Base-by-base conservation (phyloP, 2,888 invertebrate species). In the Pollenia angustigena region DNA sequence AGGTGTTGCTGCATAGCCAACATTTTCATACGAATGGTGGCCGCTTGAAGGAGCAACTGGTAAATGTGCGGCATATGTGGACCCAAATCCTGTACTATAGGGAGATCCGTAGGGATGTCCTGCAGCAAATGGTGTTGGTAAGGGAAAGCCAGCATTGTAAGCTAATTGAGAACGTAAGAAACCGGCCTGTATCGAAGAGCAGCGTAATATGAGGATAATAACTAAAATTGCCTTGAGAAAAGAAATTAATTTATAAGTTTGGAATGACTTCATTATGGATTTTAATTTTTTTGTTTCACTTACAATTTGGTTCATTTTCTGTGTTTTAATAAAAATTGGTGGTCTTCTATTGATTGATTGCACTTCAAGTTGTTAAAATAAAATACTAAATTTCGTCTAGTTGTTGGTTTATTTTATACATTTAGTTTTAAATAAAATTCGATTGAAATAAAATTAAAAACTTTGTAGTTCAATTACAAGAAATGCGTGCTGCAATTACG, bases 401-500 rank as follows among this genome's bases (percentile, higher is more conserved):
- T 18, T 62, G 66, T 46, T 18, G 66, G 8, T 14, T 48, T 16
- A 48, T 78, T 87, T 42, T 87, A 87, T 87, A 87, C 62, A 40
- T 16, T 86, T 85, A 7, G 8, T 64, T 60, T 68, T 11, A 58
- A 68, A n/a, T 9, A 2, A 32, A 32, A 32, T 32, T 32, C 32
- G 32, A 32, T 32, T 32, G 0, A 32, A n/a, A 32, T 56, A 46
- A 58, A 46, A 60, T 75, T 58, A 60, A 14, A 69, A 16, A 62
- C n/a, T 23, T 40, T 62, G 48, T 80, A 74, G n/a, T 40, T 50
- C 14, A 75, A 64, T 68, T 87, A 69, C 84, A 84, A 81, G 81
- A 78, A 87, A 84, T 87, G 78, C 87, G 87, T 87, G 87, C 66
- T 44, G 58, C 9, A 72, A 48, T 76, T 76, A 54, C 12, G n/a